These are phyloP conservation scores for Agonopterix arenella DNA, from an alignment of 2,888 invertebrate genomes.

Conservation along the genomic window DNA sequence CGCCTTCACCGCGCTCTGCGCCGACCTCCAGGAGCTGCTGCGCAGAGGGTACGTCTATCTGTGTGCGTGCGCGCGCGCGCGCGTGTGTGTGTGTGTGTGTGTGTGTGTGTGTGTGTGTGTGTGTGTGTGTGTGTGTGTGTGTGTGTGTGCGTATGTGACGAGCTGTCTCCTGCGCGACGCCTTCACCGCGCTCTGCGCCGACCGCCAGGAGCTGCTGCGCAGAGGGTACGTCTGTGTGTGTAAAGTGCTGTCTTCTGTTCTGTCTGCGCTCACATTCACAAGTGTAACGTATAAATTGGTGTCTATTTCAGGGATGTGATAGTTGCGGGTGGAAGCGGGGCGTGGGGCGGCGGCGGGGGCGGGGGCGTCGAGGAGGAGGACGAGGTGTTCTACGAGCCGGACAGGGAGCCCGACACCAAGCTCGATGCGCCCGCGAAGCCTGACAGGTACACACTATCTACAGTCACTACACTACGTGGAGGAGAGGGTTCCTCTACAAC, in stretches of 20 bases:
- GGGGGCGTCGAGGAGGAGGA: slow-evolving; percentile 42
- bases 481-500: too few relatives aligned
- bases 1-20: slow-evolving; percentile 39
- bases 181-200: slow-evolving; percentile 3
- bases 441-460: slow-evolving; percentile 1
- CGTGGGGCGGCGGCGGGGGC: slow-evolving; percentile 12
- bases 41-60: slow-evolving; percentile 40
- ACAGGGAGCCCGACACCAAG: slow-evolving; percentile 5
- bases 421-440: slow-evolving; percentile 9
- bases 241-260: neutral
- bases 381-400: slow-evolving; percentile 72
- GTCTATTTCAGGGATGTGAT: slow-evolving; percentile 41
- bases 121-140: slow-evolving; percentile 7
- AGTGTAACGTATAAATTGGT: neutral
- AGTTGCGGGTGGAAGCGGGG: slow-evolving; percentile 41
- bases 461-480: too few relatives aligned
- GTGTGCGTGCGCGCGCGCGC: too few relatives aligned
- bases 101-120: slow-evolving; percentile 1
- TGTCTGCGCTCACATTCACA: neutral
- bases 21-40: slow-evolving; percentile 43
- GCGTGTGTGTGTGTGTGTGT: too few relatives aligned
- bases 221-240: slow-evolving; percentile 36
- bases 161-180: slow-evolving; percentile 71
- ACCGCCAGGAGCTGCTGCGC: slow-evolving; percentile 48
- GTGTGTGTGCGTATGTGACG: slow-evolving; percentile 1